These are phyloP conservation scores for Athetis lepigone DNA, from an alignment of 2,888 invertebrate species.

Conservation along the genomic window DNA sequence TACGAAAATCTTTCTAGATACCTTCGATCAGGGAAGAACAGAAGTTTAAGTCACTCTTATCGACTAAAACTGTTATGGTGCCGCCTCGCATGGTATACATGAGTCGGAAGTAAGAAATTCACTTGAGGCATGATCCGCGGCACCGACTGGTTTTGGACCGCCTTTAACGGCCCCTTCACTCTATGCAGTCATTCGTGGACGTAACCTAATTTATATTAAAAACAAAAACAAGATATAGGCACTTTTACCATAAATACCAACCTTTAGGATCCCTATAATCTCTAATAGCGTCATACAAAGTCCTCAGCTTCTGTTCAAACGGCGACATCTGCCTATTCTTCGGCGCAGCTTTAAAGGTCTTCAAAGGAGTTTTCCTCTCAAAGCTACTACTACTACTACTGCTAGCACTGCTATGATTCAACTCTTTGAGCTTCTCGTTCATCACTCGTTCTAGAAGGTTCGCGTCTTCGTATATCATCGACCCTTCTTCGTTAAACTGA, in stretches of 20 bases:
- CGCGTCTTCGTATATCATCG: slow-evolving; percentile 98
- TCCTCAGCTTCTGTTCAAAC: slow-evolving; percentile 94
- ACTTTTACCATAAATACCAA: slow-evolving; percentile 44
- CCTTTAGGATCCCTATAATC: slow-evolving; percentile 93
- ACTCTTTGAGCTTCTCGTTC: slow-evolving; percentile 95
- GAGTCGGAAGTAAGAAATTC: too few relatives aligned
- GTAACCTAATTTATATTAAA: too few relatives aligned
- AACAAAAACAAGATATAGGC: too few relatives aligned
- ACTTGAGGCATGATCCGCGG: too few relatives aligned
- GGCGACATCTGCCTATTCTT: slow-evolving; percentile 88
- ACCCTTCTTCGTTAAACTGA: slow-evolving; percentile 98
- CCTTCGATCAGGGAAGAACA: too few relatives aligned
- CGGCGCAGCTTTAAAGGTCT: slow-evolving; percentile 82
- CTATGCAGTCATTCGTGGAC: too few relatives aligned
- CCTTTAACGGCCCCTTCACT: too few relatives aligned
- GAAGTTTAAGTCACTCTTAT: too few relatives aligned
- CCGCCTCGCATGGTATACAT: too few relatives aligned
- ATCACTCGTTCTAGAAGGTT: slow-evolving; percentile 96
- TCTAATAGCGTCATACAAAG: slow-evolving; percentile 96
- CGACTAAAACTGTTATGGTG: too few relatives aligned
- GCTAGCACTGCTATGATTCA: slow-evolving; percentile 92
- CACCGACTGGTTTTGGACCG: too few relatives aligned
- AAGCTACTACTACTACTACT: slow-evolving; percentile 91
- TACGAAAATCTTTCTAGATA: too few relatives aligned
- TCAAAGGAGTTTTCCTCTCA: slow-evolving; percentile 89